Evolutionary conservation across 2,797 vertebrate species (phyloP).

Genomic region (Caiman crocodilus): DNA sequence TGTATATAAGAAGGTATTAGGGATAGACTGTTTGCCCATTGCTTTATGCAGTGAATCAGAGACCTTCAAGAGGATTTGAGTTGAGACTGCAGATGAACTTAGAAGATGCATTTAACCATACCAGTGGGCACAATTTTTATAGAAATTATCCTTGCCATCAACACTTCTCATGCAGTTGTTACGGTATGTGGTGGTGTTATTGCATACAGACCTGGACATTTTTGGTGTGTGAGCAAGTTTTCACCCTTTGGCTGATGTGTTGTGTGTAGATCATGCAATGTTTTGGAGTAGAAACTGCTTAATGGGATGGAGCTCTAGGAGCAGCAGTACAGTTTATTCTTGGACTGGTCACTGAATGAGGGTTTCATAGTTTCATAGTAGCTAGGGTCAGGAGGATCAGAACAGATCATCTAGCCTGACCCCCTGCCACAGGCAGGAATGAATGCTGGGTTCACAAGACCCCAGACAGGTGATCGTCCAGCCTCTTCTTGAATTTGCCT

Average conservation of each 20-base stretch:
- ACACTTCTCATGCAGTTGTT: neutral
- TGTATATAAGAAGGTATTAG: neutral
- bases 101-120: neutral
- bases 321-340: too few species aligned
- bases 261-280: neutral
- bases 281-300: too few species aligned
- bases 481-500: too few species aligned
- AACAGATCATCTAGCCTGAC: too few species aligned
- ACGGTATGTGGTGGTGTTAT: neutral
- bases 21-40: neutral
- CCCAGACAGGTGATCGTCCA: too few species aligned
- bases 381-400: too few species aligned
- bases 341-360: too few species aligned
- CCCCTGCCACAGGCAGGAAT: too few species aligned
- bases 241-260: neutral
- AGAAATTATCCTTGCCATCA: neutral
- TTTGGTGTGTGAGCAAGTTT: rapidly evolving
- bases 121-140: rapidly evolving
- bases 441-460: too few species aligned
- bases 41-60: neutral
- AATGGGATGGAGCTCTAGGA: too few species aligned
- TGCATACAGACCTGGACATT: neutral
- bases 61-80: rapidly evolving
- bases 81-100: rapidly evolving
- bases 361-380: too few species aligned